Percentiles rank a stretch among this genome's conserved stretches.
Conservation (phyloP, 2,113 vertebrate genomes). For the Nothobranchius kuhntae region DNA sequence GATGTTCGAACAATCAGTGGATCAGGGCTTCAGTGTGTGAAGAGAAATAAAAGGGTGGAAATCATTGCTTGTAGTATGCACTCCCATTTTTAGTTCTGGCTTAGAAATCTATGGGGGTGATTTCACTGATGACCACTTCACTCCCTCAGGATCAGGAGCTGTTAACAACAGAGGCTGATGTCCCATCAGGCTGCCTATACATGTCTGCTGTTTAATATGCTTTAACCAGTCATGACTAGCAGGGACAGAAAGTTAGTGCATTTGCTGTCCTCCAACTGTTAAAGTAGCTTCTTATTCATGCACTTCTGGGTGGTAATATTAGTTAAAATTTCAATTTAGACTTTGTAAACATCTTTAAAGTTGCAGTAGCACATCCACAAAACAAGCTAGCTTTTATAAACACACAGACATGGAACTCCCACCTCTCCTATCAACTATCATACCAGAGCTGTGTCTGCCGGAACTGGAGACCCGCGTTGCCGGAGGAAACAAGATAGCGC, state of each 20-base stretch:
- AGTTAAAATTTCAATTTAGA: too few relatives aligned
- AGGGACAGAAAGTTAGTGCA: conserved; percentile 1
- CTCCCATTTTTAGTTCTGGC: conserved; percentile 48
- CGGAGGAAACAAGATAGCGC: too few relatives aligned
- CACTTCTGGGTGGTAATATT: neutral
- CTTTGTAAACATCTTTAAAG: too few relatives aligned
- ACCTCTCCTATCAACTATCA: too few relatives aligned
- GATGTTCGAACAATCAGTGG: conserved; percentile 7
- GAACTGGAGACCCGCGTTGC: too few relatives aligned
- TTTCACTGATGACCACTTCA: conserved; percentile 63
- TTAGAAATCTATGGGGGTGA: conserved; percentile 48
- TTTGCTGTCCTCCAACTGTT: neutral
- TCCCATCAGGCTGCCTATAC: conserved; percentile 53
- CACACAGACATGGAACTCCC: too few relatives aligned
- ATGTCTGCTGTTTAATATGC: conserved; percentile 52
- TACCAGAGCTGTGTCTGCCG: too few relatives aligned
- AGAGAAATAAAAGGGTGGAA: conserved; percentile 29
- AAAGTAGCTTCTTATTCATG: too few relatives aligned
- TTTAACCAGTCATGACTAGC: conserved; percentile 24
- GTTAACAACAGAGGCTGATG: conserved; percentile 55
- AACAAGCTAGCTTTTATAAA: too few relatives aligned
- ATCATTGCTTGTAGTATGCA: conserved; percentile 32
- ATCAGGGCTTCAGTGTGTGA: conserved; percentile 13
- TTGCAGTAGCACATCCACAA: too few relatives aligned
- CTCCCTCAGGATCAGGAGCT: conserved; percentile 56